Evolutionary conservation across 64 coral and sea anemone genomes (phyloP).

Genomic region (Catalaphyllia jardinei): DNA sequence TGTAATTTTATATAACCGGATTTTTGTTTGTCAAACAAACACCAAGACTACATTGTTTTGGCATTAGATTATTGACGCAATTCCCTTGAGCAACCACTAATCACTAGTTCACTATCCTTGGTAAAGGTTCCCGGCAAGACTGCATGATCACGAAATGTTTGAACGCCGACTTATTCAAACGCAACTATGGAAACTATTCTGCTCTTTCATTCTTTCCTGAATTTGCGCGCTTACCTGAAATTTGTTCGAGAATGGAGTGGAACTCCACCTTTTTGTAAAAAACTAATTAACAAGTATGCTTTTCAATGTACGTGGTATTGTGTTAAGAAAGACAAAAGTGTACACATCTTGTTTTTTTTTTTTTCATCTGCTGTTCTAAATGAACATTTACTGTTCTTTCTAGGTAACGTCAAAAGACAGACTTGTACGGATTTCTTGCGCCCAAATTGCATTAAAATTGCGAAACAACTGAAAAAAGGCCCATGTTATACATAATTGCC

Average conservation of each 20-base stretch:
- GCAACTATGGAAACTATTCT: too few species aligned
- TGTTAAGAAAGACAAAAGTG: not conserved
- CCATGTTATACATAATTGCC: not conserved
- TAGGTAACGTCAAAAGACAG: not conserved
- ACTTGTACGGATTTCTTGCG: not conserved
- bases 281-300: not conserved
- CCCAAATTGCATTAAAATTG: not conserved
- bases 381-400: too few species aligned
- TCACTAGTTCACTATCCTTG: not conserved
- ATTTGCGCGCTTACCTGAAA: not conserved
- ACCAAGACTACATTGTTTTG: conserved; percentile 32
- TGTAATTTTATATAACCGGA: not conserved
- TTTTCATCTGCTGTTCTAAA: not conserved
- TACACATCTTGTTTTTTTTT: too few species aligned
- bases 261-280: not conserved
- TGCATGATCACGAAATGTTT: not conserved
- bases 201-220: too few species aligned
- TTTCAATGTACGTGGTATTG: not conserved
- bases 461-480: not conserved
- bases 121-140: not conserved
- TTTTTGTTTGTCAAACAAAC: conserved; percentile 30
- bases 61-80: conserved; percentile 26
- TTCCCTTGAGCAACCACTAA: not conserved
- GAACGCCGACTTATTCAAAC: not conserved
- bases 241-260: not conserved